Evolutionary conservation across 2,888 invertebrate species (phyloP).

Genomic region (Isotomurus palustris): DNA sequence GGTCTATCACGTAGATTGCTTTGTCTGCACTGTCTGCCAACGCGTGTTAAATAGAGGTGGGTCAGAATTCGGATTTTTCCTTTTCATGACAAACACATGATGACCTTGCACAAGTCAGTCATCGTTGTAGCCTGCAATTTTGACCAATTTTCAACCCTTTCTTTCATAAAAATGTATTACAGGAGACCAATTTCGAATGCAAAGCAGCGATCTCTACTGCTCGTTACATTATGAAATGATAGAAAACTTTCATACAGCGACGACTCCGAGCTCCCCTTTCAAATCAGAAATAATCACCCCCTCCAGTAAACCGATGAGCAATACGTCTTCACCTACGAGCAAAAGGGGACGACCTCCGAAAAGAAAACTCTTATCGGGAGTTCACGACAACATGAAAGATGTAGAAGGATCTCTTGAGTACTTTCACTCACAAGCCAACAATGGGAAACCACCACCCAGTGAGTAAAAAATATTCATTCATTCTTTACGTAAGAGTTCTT

Average conservation of each 20-base stretch:
- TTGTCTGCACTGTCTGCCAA: slow-evolving; percentile 80
- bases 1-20: slow-evolving; percentile 92
- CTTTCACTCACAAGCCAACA: slow-evolving; percentile 6
- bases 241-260: slow-evolving; percentile 23
- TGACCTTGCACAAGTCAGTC: too few relatives aligned
- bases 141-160: background rate
- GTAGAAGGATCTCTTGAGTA: slow-evolving; percentile 1
- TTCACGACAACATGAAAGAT: slow-evolving; percentile 5
- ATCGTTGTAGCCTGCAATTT: too few relatives aligned
- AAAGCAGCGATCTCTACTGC: slow-evolving; percentile 82
- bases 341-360: slow-evolving; percentile 6
- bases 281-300: slow-evolving; percentile 47
- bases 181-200: slow-evolving; percentile 91
- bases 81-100: too few relatives aligned
- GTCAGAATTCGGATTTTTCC: background rate
- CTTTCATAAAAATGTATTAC: background rate
- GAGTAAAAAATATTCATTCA: background rate
- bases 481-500: too few relatives aligned
- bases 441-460: slow-evolving; percentile 6
- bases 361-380: slow-evolving; percentile 1
- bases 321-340: background rate
- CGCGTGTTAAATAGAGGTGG: slow-evolving; percentile 17
- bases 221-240: slow-evolving; percentile 65
- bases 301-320: slow-evolving; percentile 34
- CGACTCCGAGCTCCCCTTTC: too few relatives aligned